These are phyloP conservation scores for Lumbricus terrestris DNA, from an alignment of 2,888 invertebrate species.

Conservation along the genomic window DNA sequence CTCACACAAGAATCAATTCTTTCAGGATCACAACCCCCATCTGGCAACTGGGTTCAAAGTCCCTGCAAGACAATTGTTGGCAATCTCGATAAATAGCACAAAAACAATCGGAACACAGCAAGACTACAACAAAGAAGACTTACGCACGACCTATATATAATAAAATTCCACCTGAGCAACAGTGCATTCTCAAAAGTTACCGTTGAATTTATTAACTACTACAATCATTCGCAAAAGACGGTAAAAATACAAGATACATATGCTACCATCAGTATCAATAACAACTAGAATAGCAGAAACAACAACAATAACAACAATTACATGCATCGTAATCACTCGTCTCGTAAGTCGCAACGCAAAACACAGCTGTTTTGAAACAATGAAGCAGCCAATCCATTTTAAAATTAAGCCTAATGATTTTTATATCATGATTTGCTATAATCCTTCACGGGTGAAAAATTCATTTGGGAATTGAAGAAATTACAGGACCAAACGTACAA, in stretches of 20 bases:
- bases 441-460: neutral
- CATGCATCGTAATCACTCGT: neutral
- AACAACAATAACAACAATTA: neutral
- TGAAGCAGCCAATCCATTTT: neutral
- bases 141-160: conserved; percentile 4
- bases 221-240: neutral
- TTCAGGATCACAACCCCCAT: neutral
- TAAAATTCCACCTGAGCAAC: conserved; percentile 12
- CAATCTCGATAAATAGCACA: neutral
- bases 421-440: neutral
- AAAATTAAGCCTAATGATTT: neutral
- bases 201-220: conserved; percentile 4
- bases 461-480: neutral
- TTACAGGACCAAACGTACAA: neutral
- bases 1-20: neutral
- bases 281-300: conserved; percentile 4
- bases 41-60: conserved; percentile 3
- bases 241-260: conserved; percentile 10
- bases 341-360: neutral
- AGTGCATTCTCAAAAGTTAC: conserved; percentile 13
- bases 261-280: neutral
- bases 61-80: neutral
- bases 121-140: neutral
- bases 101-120: neutral
- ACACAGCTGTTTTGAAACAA: conserved; percentile 3